Base-by-base conservation (phyloP, 2,113 vertebrate genomes). In the Gnathonemus echidnorhynchus region DNA sequence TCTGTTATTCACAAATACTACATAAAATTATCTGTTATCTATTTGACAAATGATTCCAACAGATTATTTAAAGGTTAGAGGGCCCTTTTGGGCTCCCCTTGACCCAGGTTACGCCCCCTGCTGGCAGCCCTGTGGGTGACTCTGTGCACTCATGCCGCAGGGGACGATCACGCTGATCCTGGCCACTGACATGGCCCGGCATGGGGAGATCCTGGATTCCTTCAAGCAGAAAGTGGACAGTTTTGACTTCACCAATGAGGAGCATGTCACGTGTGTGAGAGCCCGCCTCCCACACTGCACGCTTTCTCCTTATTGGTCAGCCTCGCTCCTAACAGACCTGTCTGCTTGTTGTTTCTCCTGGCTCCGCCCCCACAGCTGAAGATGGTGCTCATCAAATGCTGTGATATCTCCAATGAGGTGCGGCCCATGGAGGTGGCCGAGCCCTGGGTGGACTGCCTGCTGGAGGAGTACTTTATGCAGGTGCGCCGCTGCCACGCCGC, bases 381-480 rank as follows among this genome's bases (percentile, higher is more conserved):
- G 95, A 98, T 98, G 98, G 93, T 99, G 0, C 91, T 99, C 92
- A 99, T 99, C 89, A 99, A 99, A 92, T 99, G 97, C 93, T 99
- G 98, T 3, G 98, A 99, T 90, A 98, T 99, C 94, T 99, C 98
- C 39, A 98, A 99, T 0, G 98, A 99, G 93, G 98, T 99, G 80
- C 96, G 98, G 0, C 98, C 98, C 0, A 97, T 96, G 95, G 97
- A 98, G 90, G 97, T 98, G 19, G 96, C 98, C 0, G 98, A 99
- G 90, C 98, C 98, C 0, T 99, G 98, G 98, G 97, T 98, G 27
- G 97, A 98, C 93, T 97, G 98, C 90, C 93, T 99, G n/a, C 93
- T 99, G 45, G 97, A 98, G 90, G 98, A 99, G 89, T 99, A 99
- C 92, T 99, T 99, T 90, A 98, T 97, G 96, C 98, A 99, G 97